Conservation (phyloP, 23 tunicate species). For the Ascidia mentula region DNA sequence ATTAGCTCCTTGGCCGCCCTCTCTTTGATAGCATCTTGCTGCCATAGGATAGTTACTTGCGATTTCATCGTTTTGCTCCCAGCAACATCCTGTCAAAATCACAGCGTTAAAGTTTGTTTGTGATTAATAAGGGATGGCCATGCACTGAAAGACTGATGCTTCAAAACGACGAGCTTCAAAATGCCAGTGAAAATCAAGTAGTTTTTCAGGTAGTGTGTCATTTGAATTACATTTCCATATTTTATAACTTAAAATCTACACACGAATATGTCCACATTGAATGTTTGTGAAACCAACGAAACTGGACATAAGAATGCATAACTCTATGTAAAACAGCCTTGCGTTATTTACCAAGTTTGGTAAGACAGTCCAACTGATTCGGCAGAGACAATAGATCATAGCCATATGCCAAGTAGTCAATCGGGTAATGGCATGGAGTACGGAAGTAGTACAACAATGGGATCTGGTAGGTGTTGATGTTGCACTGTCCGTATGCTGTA, state of each 20-base stretch:
- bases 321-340: too few species aligned
- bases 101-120: too few species aligned
- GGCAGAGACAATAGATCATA: constrained; percentile 76
- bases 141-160: too few species aligned
- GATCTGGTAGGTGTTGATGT: constrained; percentile 67
- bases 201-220: too few species aligned
- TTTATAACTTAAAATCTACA: too few species aligned
- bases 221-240: too few species aligned
- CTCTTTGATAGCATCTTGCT: constrained; percentile 77
- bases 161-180: too few species aligned
- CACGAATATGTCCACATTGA: too few species aligned
- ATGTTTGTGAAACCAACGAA: too few species aligned
- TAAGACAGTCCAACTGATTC: constrained; percentile 69
- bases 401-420: constrained; percentile 57
- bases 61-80: constrained; percentile 76
- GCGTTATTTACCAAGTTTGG: constrained; percentile 63
- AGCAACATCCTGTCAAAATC: constrained; percentile 95
- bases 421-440: constrained; percentile 61
- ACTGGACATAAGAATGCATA: too few species aligned
- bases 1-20: constrained; percentile 36
- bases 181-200: too few species aligned
- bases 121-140: too few species aligned
- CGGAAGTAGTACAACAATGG: constrained; percentile 76
- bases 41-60: constrained; percentile 45
- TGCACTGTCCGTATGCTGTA: constrained; percentile 75